A percentile compares a stretch with the other conserved stretches of the same genome.
phyloP scores from a whole-genome alignment of 2,888 invertebrate species.

The Tenthredo mesomela region DNA sequence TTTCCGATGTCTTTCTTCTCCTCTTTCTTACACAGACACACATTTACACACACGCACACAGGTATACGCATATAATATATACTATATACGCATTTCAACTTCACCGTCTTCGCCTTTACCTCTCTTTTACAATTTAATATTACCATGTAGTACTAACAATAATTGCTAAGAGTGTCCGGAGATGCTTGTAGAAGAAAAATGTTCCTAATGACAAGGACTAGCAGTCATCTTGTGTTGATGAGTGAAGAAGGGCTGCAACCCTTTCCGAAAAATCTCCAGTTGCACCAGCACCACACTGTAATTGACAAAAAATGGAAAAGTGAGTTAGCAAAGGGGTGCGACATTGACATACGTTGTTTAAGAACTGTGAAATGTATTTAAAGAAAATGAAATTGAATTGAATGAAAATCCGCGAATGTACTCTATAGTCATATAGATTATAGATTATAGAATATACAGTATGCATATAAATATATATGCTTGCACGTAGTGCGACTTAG shows the following conservation, averaged over 20 bases:
- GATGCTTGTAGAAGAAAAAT: constrained; percentile 1
- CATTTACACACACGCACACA: not conserved
- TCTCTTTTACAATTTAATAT: constrained; percentile 4
- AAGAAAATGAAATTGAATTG: not conserved
- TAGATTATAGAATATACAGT: not conserved
- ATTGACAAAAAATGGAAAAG: constrained; percentile 52
- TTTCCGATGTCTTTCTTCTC: not conserved
- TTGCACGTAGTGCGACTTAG: not conserved
- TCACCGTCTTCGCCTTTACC: not conserved
- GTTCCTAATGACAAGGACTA: constrained; percentile 62
- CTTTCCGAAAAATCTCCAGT: constrained; percentile 70
- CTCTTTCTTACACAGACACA: not conserved
- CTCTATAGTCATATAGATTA: not conserved
- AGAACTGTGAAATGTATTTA: not conserved
- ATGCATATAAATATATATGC: not conserved
- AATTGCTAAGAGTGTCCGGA: not conserved
- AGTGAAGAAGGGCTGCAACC: constrained; percentile 71
- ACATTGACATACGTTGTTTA: not conserved
- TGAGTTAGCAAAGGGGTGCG: not conserved
- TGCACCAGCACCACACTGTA: constrained; percentile 67
- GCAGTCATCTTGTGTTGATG: constrained; percentile 72
- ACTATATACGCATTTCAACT: not conserved
- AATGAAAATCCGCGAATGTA: not conserved
- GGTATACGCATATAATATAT: not conserved
- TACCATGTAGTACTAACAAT: constrained; percentile 28